Percentiles rank a stretch among this genome's conserved stretches.
Evolutionary conservation across 2,888 invertebrate genomes (phyloP).

Genomic region (Meteorus cinctellus): DNA sequence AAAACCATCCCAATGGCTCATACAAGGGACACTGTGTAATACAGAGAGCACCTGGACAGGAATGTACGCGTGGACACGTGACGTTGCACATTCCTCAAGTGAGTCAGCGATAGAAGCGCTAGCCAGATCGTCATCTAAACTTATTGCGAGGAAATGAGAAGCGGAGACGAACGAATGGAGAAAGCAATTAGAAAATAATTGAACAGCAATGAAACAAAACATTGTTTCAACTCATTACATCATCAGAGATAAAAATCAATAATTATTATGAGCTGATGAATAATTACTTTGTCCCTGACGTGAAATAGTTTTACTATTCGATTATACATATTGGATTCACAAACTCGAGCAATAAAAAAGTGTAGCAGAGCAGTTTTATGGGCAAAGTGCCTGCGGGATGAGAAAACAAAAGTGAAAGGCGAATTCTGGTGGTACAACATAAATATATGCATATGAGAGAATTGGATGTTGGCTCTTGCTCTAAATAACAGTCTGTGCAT

Average conservation of each 20-base stretch:
- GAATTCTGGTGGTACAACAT: background rate
- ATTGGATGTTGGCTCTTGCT: slow-evolving; percentile 13
- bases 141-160: background rate
- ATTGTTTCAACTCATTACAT: background rate
- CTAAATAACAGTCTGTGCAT: slow-evolving; percentile 2
- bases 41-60: slow-evolving; percentile 16
- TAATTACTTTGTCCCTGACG: slow-evolving; percentile 9
- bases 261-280: background rate
- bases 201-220: background rate
- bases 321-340: slow-evolving; percentile 7
- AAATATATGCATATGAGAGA: background rate
- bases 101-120: slow-evolving; percentile 47
- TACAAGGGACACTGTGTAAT: background rate
- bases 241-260: background rate
- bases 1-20: background rate
- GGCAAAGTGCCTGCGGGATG: slow-evolving; percentile 17
- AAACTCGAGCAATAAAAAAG: background rate
- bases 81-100: slow-evolving; percentile 47
- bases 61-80: slow-evolving; percentile 46
- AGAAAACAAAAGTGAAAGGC: slow-evolving; percentile 44
- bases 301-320: background rate
- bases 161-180: background rate
- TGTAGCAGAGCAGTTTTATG: background rate
- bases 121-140: slow-evolving; percentile 33
- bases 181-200: background rate